Evolutionary conservation across 2,888 invertebrate species (phyloP), one percentile per base, ranked within the genome.

Genomic region (Thymelicus acteon): DNA sequence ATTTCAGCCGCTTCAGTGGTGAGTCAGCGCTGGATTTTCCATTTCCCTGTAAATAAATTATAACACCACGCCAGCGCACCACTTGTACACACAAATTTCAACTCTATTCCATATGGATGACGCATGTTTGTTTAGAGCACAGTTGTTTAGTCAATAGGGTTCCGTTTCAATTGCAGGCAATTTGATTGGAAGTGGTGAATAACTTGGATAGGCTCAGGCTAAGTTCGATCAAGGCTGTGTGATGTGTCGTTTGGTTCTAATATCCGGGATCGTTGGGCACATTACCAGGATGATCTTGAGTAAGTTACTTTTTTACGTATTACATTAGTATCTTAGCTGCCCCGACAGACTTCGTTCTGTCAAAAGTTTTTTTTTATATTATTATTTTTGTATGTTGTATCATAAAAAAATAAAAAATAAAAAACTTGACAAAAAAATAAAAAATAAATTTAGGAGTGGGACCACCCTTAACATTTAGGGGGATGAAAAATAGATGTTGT

Each of bases 1-100:
- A 58, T 71, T 72, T 72, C 75, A 65, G 65, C 62, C 47, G 60
- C 61, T 73, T 72, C 72, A 72, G 60, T n/a, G 52, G 72, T 76
- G 76, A 76, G 58, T 76, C 74, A 76, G 69, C 67, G 66, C 19
- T 39, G 75, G 76, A 65, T 75, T 76, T 76, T 69, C 75, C 76
- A 62, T 60, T 67, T 72, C 40, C 72, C 70, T 58, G 71, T 73
- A 70, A 74, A 75, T 73, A 72, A 72, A 72, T 73, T 70, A 64
- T 64, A 70, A 39, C 47, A 39, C 60, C 24, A 39, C 57, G 71
- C 44, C 49, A 61, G 47, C 49, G 40, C n/a, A 31, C 19, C 15
- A 40, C n/a, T 24, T 10, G 6, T 0, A 5, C 52, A 40, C 40
- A 57, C 31, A 19, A 73, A 54, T 54, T 47, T 19, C 58, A 19